phyloP scores from a whole-genome alignment of 2,888 invertebrate species.

The Patella ulyssiponensis region DNA sequence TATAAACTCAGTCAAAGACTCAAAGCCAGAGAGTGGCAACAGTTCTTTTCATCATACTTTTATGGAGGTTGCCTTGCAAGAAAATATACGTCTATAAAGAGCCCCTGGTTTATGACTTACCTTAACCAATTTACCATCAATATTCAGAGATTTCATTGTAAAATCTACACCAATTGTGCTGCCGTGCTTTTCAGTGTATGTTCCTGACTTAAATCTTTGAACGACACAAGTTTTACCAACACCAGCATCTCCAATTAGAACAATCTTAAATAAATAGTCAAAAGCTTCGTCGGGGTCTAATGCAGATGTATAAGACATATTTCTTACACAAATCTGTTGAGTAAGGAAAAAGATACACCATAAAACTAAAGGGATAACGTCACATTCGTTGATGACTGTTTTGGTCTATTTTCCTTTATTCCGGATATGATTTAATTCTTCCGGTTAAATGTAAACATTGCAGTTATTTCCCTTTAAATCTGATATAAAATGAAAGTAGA shows the following conservation, averaged over 20 bases:
- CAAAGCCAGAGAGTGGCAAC: too few species aligned
- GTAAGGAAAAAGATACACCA: not conserved
- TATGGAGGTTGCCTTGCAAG: too few species aligned
- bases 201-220: conserved; percentile 94
- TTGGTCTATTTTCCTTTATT: not conserved
- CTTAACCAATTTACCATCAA: conserved; percentile 96
- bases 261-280: conserved; percentile 95
- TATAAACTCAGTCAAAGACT: too few species aligned
- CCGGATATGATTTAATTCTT: not conserved
- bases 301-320: conserved; percentile 57
- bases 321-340: not conserved
- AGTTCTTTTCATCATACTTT: too few species aligned
- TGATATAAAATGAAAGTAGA: too few species aligned
- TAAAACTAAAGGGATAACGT: not conserved
- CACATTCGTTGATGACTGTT: not conserved
- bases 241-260: conserved; percentile 83
- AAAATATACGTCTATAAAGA: too few species aligned
- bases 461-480: not conserved
- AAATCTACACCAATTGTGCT: conserved; percentile 98
- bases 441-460: not conserved
- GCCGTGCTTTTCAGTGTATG: conserved; percentile 91
- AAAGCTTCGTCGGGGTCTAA: conserved; percentile 76
- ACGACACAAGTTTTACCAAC: conserved; percentile 92
- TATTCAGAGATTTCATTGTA: conserved; percentile 95
- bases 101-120: conserved; percentile 73